Conservation (phyloP, 2,888 invertebrate genomes). For the Gari tellinella region DNA sequence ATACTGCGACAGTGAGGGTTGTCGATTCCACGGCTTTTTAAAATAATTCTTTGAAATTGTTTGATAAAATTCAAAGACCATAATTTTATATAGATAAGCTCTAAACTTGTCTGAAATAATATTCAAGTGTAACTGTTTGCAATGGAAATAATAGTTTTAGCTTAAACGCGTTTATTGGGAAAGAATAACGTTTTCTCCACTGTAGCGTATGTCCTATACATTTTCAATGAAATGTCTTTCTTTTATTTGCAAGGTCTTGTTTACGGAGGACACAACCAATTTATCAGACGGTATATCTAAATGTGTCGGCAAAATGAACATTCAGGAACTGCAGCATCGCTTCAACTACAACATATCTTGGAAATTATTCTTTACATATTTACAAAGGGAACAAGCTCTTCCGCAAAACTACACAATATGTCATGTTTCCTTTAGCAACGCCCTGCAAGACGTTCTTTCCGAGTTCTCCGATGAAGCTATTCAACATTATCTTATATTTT, state of each 20-base stretch:
- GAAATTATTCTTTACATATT: conserved; percentile 20
- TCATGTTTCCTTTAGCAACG: conserved; percentile 31
- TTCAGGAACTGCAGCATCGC: conserved; percentile 37
- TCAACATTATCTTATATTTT: conserved; percentile 65
- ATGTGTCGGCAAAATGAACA: conserved; percentile 25
- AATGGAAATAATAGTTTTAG: too few species aligned
- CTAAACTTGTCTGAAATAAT: too few species aligned
- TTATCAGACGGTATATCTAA: conserved; percentile 21
- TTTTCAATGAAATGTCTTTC: too few species aligned
- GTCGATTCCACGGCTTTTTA: too few species aligned
- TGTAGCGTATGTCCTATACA: too few species aligned
- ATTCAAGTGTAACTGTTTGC: too few species aligned
- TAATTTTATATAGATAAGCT: too few species aligned
- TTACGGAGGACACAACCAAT: conserved; percentile 35
- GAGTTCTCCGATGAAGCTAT: conserved; percentile 45
- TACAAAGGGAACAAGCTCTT: conserved; percentile 19
- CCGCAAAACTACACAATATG: conserved; percentile 44
- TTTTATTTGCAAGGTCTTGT: conserved; percentile 36
- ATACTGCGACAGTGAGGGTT: too few species aligned
- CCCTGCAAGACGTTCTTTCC: conserved; percentile 38
- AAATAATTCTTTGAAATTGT: too few species aligned
- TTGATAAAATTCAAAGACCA: too few species aligned
- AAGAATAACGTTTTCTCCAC: too few species aligned
- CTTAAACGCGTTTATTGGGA: too few species aligned
- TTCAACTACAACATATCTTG: conserved; percentile 55